A percentile compares a stretch with the other conserved stretches of the same genome.
Evolutionary conservation across 2,888 invertebrate genomes (phyloP).

Genomic region (Kuschelorhynchus macadamiae): DNA sequence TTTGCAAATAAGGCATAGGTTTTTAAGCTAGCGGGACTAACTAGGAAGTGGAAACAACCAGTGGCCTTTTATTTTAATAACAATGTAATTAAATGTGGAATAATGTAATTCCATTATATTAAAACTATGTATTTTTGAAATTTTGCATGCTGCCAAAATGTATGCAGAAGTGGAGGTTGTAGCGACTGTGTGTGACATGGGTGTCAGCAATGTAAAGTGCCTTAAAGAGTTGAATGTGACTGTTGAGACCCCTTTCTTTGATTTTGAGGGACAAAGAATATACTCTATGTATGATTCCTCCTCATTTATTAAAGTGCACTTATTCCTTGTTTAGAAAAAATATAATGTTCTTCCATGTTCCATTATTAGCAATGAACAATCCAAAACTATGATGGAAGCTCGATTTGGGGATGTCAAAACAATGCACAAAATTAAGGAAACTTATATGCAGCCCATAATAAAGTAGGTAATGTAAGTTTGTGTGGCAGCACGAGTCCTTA

Average conservation of each 20-base stretch:
- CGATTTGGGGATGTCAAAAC: constrained; percentile 12
- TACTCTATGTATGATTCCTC: constrained; percentile 21
- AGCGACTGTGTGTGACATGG: constrained; percentile 49
- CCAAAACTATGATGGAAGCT: constrained; percentile 13
- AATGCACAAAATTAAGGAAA: constrained; percentile 42
- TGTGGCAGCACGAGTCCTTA: constrained; percentile 48
- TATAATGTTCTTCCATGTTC: constrained; percentile 14
- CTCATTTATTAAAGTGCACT: constrained; percentile 25
- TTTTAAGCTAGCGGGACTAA: constrained; percentile 42
- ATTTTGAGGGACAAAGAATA: background rate
- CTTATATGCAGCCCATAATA: constrained; percentile 48
- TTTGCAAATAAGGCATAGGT: constrained; percentile 43
- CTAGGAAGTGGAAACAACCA: constrained; percentile 49
- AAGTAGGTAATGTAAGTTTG: constrained; percentile 54
- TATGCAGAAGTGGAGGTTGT: constrained; percentile 36
- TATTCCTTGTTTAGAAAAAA: constrained; percentile 12
- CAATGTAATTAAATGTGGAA: too few relatives aligned
- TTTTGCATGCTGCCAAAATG: constrained; percentile 32
- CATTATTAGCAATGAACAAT: background rate
- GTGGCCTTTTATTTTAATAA: constrained; percentile 51
- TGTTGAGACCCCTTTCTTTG: constrained; percentile 19
- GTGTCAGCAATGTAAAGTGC: constrained; percentile 45
- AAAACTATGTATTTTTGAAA: constrained; percentile 22
- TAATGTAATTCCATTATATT: constrained; percentile 25
- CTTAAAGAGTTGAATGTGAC: constrained; percentile 32